Evolutionary conservation across 2,888 invertebrate species (phyloP), one percentile per base, ranked within the genome.

Genomic region (Polymixis lichenea): DNA sequence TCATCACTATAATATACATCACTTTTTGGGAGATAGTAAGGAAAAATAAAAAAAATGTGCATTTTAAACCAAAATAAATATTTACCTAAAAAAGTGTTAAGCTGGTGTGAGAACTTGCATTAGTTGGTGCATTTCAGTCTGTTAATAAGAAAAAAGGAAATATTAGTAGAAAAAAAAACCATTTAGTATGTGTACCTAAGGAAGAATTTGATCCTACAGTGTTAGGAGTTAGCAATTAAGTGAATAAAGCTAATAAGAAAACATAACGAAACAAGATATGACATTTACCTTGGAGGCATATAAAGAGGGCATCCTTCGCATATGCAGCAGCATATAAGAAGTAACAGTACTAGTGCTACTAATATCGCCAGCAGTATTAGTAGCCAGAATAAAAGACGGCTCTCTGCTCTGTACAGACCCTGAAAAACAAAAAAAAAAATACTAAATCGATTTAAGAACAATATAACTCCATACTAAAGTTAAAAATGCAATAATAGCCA

Each of bases 291-390:
- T 71, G 98, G 97, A 72, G 98, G 98, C 95, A 97, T 98, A 89
- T 98, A 98, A 71, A 98, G 97, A n/a, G 98, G 98, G 90, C 98
- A 98, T 89, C 98, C 98, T 87, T 98, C 98, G 91, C 98, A 98
- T 83, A 98, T 98, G 90, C 98, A 98, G 94, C 98, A 99, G 78
- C 98, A 97, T 82, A 98, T 97, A 68, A 98, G 95, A 72, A 98
- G 97, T 77, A 98, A 94, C 84, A 98, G 97, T 19, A 98, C 97
- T 49, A 98, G 89, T 0, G 98, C 97, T 85, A 98, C 97, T 80
- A 98, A 93, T 49, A 98, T 97, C 67, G 98, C 98, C 80, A 99
- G 93, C 25, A 98, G 93, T 85, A 98, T 98, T 71, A 98, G 95
- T 38, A 98, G 92, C 98, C 98, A 98, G 90, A 98, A 98, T 70